Percentiles rank a stretch among this genome's conserved stretches.
These are phyloP conservation scores for Hypselothyrea guttata DNA, from an alignment of 2,888 invertebrate genomes.

Conservation along the genomic window DNA sequence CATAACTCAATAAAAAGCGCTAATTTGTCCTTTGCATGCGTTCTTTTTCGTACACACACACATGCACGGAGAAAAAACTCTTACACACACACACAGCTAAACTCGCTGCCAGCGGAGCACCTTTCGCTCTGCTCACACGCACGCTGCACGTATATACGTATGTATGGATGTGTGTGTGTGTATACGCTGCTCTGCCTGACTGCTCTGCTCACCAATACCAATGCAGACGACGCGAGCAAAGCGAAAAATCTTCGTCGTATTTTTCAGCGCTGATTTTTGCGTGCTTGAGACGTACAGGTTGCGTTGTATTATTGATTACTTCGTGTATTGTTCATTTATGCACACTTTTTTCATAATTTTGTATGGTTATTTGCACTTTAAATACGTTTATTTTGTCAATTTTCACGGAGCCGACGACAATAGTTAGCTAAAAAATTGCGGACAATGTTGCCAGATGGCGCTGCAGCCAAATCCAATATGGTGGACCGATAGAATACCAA, in stretches of 20 bases:
- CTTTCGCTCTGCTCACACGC: conserved; percentile 38
- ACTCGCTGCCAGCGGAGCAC: conserved; percentile 55
- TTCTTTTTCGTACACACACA: conserved; percentile 39
- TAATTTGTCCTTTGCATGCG: conserved; percentile 53
- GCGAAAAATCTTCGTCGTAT: conserved; percentile 44
- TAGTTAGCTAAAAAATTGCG: conserved; percentile 10
- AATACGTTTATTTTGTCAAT: conserved; percentile 45
- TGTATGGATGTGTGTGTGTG: conserved; percentile 25
- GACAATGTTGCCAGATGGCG: conserved; percentile 33
- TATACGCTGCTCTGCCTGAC: conserved; percentile 26
- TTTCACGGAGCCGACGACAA: conserved; percentile 51
- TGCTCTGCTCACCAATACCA: conserved; percentile 51
- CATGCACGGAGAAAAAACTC: conserved; percentile 45
- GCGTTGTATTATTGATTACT: conserved; percentile 53
- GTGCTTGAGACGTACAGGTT: conserved; percentile 56
- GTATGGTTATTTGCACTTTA: conserved; percentile 53
- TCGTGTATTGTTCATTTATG: conserved; percentile 62
- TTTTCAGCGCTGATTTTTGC: conserved; percentile 59
- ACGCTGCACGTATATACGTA: conserved; percentile 30
- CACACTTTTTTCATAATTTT: conserved; percentile 66
- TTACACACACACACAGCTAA: conserved; percentile 46
- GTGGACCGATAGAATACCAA: conserved; percentile 42
- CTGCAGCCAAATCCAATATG: conserved; percentile 61
- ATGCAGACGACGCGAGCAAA: conserved; percentile 45
- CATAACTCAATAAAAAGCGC: conserved; percentile 61